Percentiles rank a stretch among this genome's conserved stretches.
Evolutionary conservation across 2,888 invertebrate species (phyloP).

Genomic region (Eumacrocentrus americanus): DNA sequence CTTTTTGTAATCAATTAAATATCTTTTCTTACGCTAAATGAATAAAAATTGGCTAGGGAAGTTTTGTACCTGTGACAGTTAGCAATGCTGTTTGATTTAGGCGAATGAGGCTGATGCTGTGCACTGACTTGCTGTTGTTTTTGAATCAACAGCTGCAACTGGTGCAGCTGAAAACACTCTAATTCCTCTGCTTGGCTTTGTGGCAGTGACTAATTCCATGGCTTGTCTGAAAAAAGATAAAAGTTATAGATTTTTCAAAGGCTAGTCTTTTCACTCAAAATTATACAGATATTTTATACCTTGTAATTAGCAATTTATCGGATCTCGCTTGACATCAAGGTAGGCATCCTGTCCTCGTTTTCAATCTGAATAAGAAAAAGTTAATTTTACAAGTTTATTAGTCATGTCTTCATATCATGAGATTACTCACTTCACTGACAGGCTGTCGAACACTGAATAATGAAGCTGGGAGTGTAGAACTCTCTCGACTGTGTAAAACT

Average conservation of each 20-base stretch:
- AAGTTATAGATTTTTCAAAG: too few species aligned
- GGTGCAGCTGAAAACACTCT: conserved; percentile 58
- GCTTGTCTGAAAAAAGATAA: conserved; percentile 58
- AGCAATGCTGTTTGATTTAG: conserved; percentile 55
- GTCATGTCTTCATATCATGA: background rate
- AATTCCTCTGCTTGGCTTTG: conserved; percentile 60
- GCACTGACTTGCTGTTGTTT: conserved; percentile 59
- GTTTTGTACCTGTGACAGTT: conserved; percentile 47
- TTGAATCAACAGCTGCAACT: conserved; percentile 55
- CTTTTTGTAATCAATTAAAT: too few species aligned
- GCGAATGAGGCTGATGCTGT: conserved; percentile 57
- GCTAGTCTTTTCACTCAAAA: too few species aligned
- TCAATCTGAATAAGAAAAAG: conserved; percentile 44
- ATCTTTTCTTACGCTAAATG: too few species aligned
- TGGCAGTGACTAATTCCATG: conserved; percentile 61
- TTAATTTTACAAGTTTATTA: background rate
- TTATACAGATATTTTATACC: conserved; percentile 44
- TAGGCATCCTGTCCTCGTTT: conserved; percentile 52
- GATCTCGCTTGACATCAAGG: conserved; percentile 57
- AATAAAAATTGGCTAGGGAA: background rate
- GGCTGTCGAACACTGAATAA: conserved; percentile 33
- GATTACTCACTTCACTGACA: conserved; percentile 44
- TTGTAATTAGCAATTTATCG: conserved; percentile 58
- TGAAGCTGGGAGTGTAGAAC: conserved; percentile 52
- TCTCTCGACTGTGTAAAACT: conserved; percentile 53